Evolutionary conservation across 2,888 invertebrate species (phyloP).

Genomic region (Caenorhabditis sp.): DNA sequence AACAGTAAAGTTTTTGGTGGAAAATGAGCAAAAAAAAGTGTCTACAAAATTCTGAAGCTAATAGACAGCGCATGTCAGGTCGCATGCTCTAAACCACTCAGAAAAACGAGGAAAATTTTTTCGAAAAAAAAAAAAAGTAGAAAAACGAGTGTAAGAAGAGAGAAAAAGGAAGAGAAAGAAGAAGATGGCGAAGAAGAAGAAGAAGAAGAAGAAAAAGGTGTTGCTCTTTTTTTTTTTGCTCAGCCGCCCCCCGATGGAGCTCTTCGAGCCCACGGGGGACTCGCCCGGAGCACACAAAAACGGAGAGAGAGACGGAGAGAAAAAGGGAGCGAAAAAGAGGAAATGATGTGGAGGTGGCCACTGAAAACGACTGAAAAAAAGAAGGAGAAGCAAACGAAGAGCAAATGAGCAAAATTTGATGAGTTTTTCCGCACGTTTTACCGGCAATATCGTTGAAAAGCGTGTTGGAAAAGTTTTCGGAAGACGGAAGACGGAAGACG

Average conservation of each 20-base stretch:
- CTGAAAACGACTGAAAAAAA: background rate
- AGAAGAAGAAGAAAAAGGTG: slow-evolving; percentile 35
- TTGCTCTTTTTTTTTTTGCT: slow-evolving; percentile 38
- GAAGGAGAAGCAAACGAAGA: slow-evolving; percentile 10
- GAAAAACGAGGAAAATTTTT: too few relatives aligned
- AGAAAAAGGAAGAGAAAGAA: background rate
- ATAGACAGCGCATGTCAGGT: too few relatives aligned
- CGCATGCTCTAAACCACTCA: slow-evolving; percentile 20
- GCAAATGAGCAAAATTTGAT: too few relatives aligned
- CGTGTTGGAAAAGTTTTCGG: background rate
- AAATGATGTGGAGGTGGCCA: slow-evolving; percentile 4
- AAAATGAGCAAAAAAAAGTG: too few relatives aligned
- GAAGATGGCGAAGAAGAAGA: too few relatives aligned
- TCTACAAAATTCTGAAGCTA: too few relatives aligned
- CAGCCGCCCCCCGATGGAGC: slow-evolving; percentile 24
- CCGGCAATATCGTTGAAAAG: background rate
- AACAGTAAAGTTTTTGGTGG: too few relatives aligned
- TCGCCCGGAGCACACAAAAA: slow-evolving; percentile 25
- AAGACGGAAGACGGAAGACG: background rate
- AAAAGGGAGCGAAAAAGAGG: background rate
- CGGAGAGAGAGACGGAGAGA: background rate
- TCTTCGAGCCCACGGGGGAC: too few relatives aligned
- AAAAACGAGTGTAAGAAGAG: slow-evolving; percentile 28
- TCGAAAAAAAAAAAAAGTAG: slow-evolving; percentile 29
- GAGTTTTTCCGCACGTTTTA: background rate